Evolutionary conservation across 2,113 vertebrate species (phyloP), one percentile per base, ranked within the genome.

Genomic region (Rattus rattus): DNA sequence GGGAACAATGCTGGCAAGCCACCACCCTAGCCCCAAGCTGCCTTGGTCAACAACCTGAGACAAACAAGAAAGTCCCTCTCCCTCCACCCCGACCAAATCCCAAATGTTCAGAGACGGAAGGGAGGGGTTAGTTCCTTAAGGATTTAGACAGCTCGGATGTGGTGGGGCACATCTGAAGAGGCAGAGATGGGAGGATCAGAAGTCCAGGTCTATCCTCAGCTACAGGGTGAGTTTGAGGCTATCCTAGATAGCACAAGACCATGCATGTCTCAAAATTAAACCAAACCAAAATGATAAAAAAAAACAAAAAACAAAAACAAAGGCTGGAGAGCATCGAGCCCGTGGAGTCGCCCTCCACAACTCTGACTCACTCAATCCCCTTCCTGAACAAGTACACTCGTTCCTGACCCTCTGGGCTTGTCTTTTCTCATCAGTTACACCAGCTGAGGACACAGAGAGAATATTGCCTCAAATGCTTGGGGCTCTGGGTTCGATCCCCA

Each of bases 351-450:
- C 83, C 61, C 11, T n/a, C 47, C 69, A 22, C 72, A 4, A 1
- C 22, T 49, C 14, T 22, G n/a, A 63, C 59, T 26, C 28, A 19
- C 59, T 26, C 28, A 19, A 75, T 69, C 12, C 73, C 86, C 88
- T 79, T 87, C 47, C 83, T 77, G 63, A 63, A 87, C 90, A 19
- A 0, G 10, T 79, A 9, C 30, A 22, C 72, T 73, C 0, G 36
- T 72, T 93, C 75, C 96, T 17, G 47, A 94, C 85, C 65, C 94
- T 92, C 56, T 56, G 1, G 63, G 63, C 4, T 3, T 12, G 13
- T 52, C 92, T 88, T 69, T 94, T 36, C 39, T 85, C 22, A 94
- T 88, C 0, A 94, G 95, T 80, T 49, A 70, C 36, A 56, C 39
- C 52, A 59, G 5, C 49, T 28, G 52, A 69, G 14, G 16, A 70